Evolutionary conservation across 2,113 vertebrate genomes (phyloP).

Genomic region (Mesitornis unicolor): DNA sequence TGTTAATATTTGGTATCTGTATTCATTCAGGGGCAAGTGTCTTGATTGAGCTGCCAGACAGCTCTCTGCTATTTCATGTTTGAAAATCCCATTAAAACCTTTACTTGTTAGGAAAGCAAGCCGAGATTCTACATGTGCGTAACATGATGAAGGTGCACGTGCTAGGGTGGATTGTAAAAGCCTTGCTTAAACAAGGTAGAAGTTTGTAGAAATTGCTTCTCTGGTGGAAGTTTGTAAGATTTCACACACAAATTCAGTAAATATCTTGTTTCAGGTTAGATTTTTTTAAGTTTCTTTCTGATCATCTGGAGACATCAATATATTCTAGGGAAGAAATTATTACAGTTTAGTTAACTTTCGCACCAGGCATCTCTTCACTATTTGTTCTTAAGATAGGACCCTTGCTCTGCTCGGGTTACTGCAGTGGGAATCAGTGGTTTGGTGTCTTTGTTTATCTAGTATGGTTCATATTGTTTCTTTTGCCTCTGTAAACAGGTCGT

Average conservation of each 20-base stretch:
- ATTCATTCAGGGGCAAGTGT: not conserved
- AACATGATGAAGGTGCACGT: not conserved
- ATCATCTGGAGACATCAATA: not conserved
- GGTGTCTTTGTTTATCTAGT: not conserved
- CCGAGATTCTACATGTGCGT: not conserved
- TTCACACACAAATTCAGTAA: not conserved
- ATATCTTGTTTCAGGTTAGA: not conserved
- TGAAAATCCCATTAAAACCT: not conserved
- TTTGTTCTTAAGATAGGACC: not conserved
- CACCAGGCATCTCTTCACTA: not conserved
- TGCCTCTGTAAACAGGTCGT: not conserved
- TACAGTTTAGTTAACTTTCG: not conserved
- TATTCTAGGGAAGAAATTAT: not conserved
- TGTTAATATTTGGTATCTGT: not conserved
- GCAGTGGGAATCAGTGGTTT: rapidly evolving
- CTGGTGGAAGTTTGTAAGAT: not conserved
- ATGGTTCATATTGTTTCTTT: not conserved
- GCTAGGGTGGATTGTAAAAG: not conserved
- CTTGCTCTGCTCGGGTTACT: not conserved
- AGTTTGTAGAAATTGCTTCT: too few relatives aligned
- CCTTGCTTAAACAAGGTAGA: not conserved
- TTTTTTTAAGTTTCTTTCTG: not conserved
- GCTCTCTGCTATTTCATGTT: not conserved
- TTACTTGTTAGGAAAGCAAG: not conserved
- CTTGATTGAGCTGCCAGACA: not conserved